Conservation (phyloP, 2,113 vertebrate species). For the Osmerus eperlanus region DNA sequence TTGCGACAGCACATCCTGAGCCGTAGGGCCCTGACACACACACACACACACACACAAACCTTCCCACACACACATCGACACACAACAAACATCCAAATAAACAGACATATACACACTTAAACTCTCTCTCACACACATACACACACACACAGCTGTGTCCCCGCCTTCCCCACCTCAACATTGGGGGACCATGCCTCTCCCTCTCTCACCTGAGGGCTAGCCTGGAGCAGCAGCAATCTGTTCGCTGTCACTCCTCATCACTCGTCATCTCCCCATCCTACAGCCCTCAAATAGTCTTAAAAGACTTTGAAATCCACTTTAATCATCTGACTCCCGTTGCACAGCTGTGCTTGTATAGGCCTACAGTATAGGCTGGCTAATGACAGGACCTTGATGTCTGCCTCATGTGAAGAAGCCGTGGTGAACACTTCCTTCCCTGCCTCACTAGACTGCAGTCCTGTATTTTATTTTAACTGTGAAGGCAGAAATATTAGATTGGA, state of each 20-base stretch:
- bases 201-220: conserved; percentile 58
- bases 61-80: neutral
- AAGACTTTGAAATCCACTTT: conserved; percentile 59
- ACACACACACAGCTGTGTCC: conserved; percentile 59
- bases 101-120: conserved; percentile 31
- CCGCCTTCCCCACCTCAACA: conserved; percentile 47
- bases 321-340: conserved; percentile 33
- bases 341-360: conserved; percentile 8
- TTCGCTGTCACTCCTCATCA: conserved; percentile 69
- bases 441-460: too few species aligned
- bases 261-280: conserved; percentile 51
- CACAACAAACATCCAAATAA: conserved; percentile 28
- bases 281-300: conserved; percentile 42
- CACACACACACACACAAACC: conserved; percentile 30
- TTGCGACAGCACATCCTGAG: conserved; percentile 63
- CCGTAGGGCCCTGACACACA: conserved; percentile 55
- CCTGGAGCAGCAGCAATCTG: conserved; percentile 67
- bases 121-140: neutral
- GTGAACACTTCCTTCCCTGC: too few species aligned
- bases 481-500: too few species aligned
- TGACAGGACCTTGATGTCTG: conserved; percentile 34
- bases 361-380: conserved; percentile 47
- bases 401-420: too few species aligned
- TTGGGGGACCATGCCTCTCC: conserved; percentile 50
- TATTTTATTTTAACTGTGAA: too few species aligned